phyloP scores from a whole-genome alignment of 2,113 vertebrate species.

The Cyanoderma ruficeps region DNA sequence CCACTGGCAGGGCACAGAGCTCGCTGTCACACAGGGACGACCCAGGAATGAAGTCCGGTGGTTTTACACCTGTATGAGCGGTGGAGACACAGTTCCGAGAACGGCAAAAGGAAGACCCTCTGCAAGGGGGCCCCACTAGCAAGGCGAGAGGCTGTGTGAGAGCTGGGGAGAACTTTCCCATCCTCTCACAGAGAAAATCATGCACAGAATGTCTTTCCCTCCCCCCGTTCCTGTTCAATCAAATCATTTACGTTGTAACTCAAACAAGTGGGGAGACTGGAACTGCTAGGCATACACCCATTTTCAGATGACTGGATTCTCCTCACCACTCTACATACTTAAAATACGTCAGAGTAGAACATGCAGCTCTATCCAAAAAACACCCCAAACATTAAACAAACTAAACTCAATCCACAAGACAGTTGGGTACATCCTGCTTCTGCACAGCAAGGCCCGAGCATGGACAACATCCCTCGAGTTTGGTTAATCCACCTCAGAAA shows the following conservation, averaged over 20 bases:
- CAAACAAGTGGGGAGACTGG: not conserved
- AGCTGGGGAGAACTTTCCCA: not conserved
- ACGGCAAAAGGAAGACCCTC: not conserved
- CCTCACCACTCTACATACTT: not conserved
- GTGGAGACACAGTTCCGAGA: not conserved
- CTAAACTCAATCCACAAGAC: not conserved
- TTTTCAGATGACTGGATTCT: not conserved
- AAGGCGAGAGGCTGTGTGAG: not conserved
- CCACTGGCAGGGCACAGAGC: not conserved
- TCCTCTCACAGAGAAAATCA: not conserved
- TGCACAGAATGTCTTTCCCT: not conserved
- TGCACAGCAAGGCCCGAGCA: not conserved
- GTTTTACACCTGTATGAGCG: fast-evolving
- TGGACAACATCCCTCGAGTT: not conserved
- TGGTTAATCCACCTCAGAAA: not conserved
- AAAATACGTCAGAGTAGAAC: not conserved
- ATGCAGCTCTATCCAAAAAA: not conserved
- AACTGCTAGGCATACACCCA: not conserved
- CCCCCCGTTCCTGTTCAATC: not conserved
- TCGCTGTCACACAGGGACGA: not conserved
- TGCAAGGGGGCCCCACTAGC: not conserved
- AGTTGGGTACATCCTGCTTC: not conserved
- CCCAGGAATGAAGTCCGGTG: not conserved
- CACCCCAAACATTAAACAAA: not conserved
- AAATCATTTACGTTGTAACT: not conserved